These are phyloP conservation scores for Meteorus colon DNA, from an alignment of 2,888 invertebrate genomes.

Conservation along the genomic window DNA sequence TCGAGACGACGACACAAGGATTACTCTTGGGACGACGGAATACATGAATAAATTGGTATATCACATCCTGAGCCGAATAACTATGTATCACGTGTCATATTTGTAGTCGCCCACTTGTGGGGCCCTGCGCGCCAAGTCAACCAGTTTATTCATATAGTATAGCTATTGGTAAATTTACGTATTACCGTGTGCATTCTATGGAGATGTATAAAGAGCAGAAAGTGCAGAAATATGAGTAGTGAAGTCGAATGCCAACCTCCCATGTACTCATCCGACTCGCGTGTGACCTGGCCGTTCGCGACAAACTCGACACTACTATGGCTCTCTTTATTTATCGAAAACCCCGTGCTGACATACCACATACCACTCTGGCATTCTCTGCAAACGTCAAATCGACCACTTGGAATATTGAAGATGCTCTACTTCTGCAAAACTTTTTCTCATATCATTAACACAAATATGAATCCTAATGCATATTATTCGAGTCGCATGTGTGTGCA, in stretches of 20 bases:
- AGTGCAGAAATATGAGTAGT: not conserved
- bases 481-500: not conserved
- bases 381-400: slow-evolving; percentile 15
- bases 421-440: not conserved
- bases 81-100: slow-evolving; percentile 55
- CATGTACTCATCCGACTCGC: slow-evolving; percentile 42
- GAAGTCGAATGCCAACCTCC: not conserved
- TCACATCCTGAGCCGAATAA: slow-evolving; percentile 48
- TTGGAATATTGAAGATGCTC: slow-evolving; percentile 11
- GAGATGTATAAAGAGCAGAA: slow-evolving; percentile 8
- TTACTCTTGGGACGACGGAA: slow-evolving; percentile 51
- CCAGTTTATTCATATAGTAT: not conserved
- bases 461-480: not conserved
- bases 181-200: not conserved
- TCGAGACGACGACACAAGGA: slow-evolving; percentile 48
- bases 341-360: slow-evolving; percentile 27
- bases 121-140: slow-evolving; percentile 17
- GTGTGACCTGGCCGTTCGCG: slow-evolving; percentile 51
- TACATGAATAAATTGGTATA: slow-evolving; percentile 53
- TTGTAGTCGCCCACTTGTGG: slow-evolving; percentile 51
- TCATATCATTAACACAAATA: not conserved
- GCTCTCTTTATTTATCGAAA: slow-evolving; percentile 47
- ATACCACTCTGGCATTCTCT: slow-evolving; percentile 34
- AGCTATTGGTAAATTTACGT: not conserved
- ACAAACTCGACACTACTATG: slow-evolving; percentile 49